Conservation (phyloP, 2,113 vertebrate genomes). For the Onychorhynchus coronatus region DNA sequence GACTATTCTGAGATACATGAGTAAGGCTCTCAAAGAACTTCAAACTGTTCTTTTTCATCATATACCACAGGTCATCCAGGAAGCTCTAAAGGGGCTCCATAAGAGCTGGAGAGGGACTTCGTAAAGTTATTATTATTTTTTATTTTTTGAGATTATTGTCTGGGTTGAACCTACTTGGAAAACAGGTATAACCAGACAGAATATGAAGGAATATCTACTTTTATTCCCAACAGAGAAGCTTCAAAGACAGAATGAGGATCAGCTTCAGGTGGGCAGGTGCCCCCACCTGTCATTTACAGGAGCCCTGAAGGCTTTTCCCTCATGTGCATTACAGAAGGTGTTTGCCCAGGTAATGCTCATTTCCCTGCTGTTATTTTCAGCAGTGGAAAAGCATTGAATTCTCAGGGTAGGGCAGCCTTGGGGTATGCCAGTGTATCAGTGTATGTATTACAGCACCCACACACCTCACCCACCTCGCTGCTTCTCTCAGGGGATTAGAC, state of each 20-base stretch:
- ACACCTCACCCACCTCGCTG: background rate
- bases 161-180: background rate
- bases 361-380: background rate
- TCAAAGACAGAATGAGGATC: background rate
- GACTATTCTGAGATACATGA: background rate
- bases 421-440: background rate
- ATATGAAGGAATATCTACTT: background rate
- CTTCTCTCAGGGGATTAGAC: background rate
- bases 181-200: background rate
- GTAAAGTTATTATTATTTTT: background rate
- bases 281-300: background rate
- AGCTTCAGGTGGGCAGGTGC: accelerated
- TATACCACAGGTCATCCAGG: background rate
- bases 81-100: background rate
- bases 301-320: background rate
- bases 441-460: background rate
- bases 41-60: background rate
- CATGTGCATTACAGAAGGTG: background rate
- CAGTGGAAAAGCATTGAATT: background rate
- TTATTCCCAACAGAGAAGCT: background rate
- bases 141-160: background rate
- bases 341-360: background rate
- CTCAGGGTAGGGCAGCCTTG: background rate
- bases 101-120: background rate
- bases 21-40: background rate